Base-by-base conservation (phyloP, 2,888 invertebrate genomes). In the Sinohyriopsis cumingii region DNA sequence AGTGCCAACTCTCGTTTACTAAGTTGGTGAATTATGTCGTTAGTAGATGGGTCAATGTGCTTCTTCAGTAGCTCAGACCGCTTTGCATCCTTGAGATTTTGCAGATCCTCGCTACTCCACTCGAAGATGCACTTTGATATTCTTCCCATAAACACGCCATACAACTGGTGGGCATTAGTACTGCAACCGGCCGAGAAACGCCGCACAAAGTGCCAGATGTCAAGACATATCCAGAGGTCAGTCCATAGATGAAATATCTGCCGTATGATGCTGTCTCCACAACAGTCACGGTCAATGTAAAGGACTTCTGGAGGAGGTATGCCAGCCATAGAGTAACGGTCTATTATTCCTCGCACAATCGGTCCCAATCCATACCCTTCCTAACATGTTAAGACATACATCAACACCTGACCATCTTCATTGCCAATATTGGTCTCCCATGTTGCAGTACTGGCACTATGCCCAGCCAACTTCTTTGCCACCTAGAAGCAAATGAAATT, bases 221-320 rank as follows among this genome's bases (percentile, higher is more conserved):
- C 83, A 15, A 83, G 69, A 5, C 77, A 68, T 18, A 78, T 59
- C 15, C 56, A 33, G 20, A 79, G 57, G 20, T 72, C 61, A 3
- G 69, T 69, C 79, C 78, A 82, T 18, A 67, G 67, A 12, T 25
- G 9, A 59, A 72, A 75, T 62, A 76, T 33, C 45, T 60, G 59
- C 24, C 60, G 63, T 9, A 69, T 45, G 18, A 9, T 22, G 9
- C 45, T 57, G 12, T 63, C 33, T 15, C 76, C 74, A 64, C 84
- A 84, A 65, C 84, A 84, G 66, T 82, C 82, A 12, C 79, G 56
- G 69, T 84, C 83, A 5, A 81, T 79, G 65, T 84, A 84, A 22
- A 84, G 60, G 1, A 83, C 59, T n/a, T 63, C 6, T 0, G 85
- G 82, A 5, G 82, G 78, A 3, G 62, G 65, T 4, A 73, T 71